Conservation (phyloP, 2,888 invertebrate species). For the Cremastinae sp. region DNA sequence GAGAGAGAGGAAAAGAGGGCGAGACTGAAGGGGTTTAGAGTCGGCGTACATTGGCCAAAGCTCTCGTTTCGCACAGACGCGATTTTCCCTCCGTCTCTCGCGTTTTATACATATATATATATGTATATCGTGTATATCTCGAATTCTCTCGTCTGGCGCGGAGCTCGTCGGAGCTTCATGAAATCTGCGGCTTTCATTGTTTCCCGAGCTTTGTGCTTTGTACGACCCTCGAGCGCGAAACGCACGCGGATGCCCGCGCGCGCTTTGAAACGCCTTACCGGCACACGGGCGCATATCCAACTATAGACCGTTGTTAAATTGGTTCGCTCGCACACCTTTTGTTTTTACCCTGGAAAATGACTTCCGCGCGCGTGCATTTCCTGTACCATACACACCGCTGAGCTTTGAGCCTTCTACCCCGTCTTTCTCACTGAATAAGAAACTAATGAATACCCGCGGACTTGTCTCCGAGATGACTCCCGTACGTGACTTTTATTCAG, state of each 20-base stretch:
- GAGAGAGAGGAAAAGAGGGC: slow-evolving; percentile 35
- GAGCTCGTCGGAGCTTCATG: slow-evolving; percentile 72
- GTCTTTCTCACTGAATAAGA: slow-evolving; percentile 78
- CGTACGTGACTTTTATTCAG: slow-evolving; percentile 11
- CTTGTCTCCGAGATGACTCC: slow-evolving; percentile 12
- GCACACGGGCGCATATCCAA: slow-evolving; percentile 7
- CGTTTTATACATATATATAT: slow-evolving; percentile 66
- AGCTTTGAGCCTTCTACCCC: slow-evolving; percentile 71
- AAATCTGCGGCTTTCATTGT: slow-evolving; percentile 79
- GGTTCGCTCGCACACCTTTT: not conserved
- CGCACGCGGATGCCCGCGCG: not conserved
- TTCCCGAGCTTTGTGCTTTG: slow-evolving; percentile 79
- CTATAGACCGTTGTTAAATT: not conserved
- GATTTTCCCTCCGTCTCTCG: no score
- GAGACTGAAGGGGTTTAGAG: slow-evolving; percentile 54
- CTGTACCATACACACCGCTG: slow-evolving; percentile 73
- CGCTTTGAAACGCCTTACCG: not conserved
- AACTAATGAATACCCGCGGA: slow-evolving; percentile 78
- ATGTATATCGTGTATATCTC: slow-evolving; percentile 72
- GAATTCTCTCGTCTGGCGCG: slow-evolving; percentile 52
- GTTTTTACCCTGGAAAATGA: not conserved
- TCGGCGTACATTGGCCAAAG: slow-evolving; percentile 75
- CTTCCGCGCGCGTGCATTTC: not conserved
- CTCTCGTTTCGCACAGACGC: slow-evolving; percentile 56
- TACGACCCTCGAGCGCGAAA: slow-evolving; percentile 65